These are phyloP conservation scores for Leptopilina clavipes DNA, from an alignment of 1,140 invertebrate genomes.

Conservation along the genomic window DNA sequence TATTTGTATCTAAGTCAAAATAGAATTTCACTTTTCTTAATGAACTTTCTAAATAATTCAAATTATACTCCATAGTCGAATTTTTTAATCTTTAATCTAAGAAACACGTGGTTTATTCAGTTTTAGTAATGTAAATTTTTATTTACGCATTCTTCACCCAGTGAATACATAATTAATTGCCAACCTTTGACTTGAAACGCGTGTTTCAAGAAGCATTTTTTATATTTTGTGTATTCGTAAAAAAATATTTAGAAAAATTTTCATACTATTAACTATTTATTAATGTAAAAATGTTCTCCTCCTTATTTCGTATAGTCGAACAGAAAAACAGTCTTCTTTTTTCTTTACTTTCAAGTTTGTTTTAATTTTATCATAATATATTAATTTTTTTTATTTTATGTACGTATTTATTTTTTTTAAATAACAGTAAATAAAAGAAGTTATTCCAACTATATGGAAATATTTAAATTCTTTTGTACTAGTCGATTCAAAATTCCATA, in stretches of 20 bases:
- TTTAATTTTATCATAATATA: too few relatives aligned
- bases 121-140: slow-evolving; percentile 5
- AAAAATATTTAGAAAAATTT: not conserved
- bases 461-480: not conserved
- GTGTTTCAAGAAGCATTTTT: not conserved
- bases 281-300: not conserved
- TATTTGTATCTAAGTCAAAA: too few relatives aligned
- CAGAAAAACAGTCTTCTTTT: too few relatives aligned
- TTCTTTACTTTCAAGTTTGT: too few relatives aligned
- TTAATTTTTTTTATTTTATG: too few relatives aligned
- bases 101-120: not conserved
- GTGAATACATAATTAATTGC: slow-evolving; percentile 5
- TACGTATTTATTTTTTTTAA: too few relatives aligned
- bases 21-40: too few relatives aligned
- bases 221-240: not conserved
- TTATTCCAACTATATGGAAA: too few relatives aligned
- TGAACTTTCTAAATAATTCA: too few relatives aligned
- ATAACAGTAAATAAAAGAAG: too few relatives aligned
- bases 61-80: not conserved
- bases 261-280: not conserved
- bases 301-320: too few relatives aligned
- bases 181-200: slow-evolving; percentile 15
- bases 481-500: not conserved
- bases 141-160: not conserved
- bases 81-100: not conserved